Percentiles rank a stretch among this genome's conserved stretches.
phyloP scores from a whole-genome alignment of 2,888 invertebrate genomes.

The Acronicta aceris region DNA sequence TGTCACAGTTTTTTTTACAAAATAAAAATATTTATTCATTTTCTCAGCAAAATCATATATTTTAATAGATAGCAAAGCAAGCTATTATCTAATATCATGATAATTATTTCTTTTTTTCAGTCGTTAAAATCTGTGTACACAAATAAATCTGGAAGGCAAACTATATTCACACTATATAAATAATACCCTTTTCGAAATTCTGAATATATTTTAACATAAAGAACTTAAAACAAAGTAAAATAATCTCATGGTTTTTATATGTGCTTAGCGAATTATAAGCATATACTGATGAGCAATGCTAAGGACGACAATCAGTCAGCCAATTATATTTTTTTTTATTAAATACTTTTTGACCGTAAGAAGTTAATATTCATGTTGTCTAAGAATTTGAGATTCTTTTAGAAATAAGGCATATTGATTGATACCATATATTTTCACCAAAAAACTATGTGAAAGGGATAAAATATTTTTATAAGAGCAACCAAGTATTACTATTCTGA shows the following conservation, averaged over 20 bases:
- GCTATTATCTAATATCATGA: slow-evolving; percentile 20
- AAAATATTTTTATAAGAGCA: slow-evolving; percentile 20
- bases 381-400: slow-evolving; percentile 34
- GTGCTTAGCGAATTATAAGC: slow-evolving; percentile 11
- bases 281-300: slow-evolving; percentile 16
- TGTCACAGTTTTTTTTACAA: slow-evolving; percentile 24
- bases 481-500: slow-evolving; percentile 30
- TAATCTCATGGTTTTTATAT: slow-evolving; percentile 47
- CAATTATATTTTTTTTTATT: not conserved
- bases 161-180: slow-evolving; percentile 35
- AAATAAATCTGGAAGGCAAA: slow-evolving; percentile 32
- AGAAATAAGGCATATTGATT: slow-evolving; percentile 6
- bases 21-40: slow-evolving; percentile 52
- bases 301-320: not conserved
- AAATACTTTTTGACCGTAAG: slow-evolving; percentile 5
- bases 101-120: not conserved
- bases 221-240: slow-evolving; percentile 33
- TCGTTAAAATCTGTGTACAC: slow-evolving; percentile 10
- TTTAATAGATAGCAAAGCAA: slow-evolving; percentile 30
- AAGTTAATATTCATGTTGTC: not conserved
- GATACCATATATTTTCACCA: slow-evolving; percentile 17
- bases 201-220: slow-evolving; percentile 30
- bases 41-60: slow-evolving; percentile 26
- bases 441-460: slow-evolving; percentile 13
- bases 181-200: slow-evolving; percentile 43